Evolutionary conservation across 2,888 invertebrate genomes (phyloP).

Genomic region (Amblyjoppa fuscipennis): DNA sequence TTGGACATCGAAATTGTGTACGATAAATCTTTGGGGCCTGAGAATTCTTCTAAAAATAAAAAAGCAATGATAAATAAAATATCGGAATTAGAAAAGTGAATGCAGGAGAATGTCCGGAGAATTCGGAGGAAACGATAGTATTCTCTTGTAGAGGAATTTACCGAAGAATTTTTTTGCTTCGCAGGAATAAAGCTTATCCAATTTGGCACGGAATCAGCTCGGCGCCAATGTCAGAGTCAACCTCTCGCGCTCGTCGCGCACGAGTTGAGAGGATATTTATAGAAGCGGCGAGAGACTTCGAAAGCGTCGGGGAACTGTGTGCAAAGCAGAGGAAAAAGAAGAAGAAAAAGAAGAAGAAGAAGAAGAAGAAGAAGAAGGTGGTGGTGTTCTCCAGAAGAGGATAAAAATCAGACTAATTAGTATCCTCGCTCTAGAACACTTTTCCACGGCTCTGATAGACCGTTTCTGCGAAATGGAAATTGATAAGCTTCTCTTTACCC

Average conservation of each 20-base stretch:
- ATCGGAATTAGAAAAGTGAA: not conserved
- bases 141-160: conserved; percentile 25
- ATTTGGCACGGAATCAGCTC: conserved; percentile 66
- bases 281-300: conserved; percentile 57
- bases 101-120: conserved; percentile 25
- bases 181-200: conserved; percentile 64
- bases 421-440: conserved; percentile 27
- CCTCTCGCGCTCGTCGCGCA: conserved; percentile 32
- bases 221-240: conserved; percentile 71
- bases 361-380: conserved; percentile 5
- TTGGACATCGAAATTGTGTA: conserved; percentile 45
- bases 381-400: not conserved
- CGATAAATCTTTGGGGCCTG: not conserved
- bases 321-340: conserved; percentile 13
- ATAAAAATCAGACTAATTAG: conserved; percentile 54
- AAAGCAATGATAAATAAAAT: conserved; percentile 21
- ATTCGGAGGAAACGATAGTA: conserved; percentile 16
- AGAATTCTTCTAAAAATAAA: conserved; percentile 41
- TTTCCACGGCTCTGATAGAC: conserved; percentile 33
- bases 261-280: conserved; percentile 63
- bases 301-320: conserved; percentile 29
- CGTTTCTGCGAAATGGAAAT: not conserved
- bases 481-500: not conserved
- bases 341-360: conserved; percentile 13
- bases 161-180: conserved; percentile 46